A percentile compares a stretch with the other conserved stretches of the same genome.
These are phyloP conservation scores for Gallinago solitaria DNA, from an alignment of 2,797 vertebrate species.

Conservation along the genomic window DNA sequence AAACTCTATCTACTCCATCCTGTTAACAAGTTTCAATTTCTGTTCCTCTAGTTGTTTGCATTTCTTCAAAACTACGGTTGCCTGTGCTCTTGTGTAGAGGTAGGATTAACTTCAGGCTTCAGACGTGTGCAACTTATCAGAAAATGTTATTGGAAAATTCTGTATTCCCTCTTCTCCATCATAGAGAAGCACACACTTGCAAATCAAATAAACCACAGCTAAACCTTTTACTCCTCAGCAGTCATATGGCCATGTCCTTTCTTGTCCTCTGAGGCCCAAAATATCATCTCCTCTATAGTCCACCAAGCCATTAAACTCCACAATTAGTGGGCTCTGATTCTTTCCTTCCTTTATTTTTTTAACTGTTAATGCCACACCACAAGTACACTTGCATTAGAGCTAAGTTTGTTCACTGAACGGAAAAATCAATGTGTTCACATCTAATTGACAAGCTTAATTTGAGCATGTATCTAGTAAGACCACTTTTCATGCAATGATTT, in stretches of 20 bases:
- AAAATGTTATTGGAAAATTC: background rate
- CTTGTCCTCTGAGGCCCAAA: slow-evolving; percentile 6
- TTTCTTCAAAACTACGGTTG: background rate
- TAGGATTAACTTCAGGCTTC: background rate
- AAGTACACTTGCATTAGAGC: slow-evolving; percentile 12
- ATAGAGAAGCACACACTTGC: background rate
- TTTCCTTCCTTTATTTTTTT: slow-evolving; percentile 36
- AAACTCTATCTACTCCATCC: background rate
- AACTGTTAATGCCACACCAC: background rate
- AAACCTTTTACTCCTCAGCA: background rate
- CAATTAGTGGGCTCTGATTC: background rate
- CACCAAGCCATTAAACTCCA: slow-evolving; percentile 5
- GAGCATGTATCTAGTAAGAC: background rate
- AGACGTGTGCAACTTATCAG: background rate
- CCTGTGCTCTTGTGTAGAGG: background rate
- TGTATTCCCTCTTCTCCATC: background rate
- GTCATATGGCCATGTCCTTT: background rate
- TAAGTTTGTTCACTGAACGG: slow-evolving; percentile 1
- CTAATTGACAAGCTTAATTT: slow-evolving; percentile 20
- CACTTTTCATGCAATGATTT: background rate
- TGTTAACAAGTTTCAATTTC: background rate
- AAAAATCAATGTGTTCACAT: slow-evolving; percentile 30
- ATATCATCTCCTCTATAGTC: background rate
- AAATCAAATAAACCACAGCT: background rate
- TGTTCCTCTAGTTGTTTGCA: background rate